Percentiles rank a stretch among this genome's conserved stretches.
These are phyloP conservation scores for Melanotaenia boesemani DNA, from an alignment of 2,797 vertebrate genomes.

Conservation along the genomic window DNA sequence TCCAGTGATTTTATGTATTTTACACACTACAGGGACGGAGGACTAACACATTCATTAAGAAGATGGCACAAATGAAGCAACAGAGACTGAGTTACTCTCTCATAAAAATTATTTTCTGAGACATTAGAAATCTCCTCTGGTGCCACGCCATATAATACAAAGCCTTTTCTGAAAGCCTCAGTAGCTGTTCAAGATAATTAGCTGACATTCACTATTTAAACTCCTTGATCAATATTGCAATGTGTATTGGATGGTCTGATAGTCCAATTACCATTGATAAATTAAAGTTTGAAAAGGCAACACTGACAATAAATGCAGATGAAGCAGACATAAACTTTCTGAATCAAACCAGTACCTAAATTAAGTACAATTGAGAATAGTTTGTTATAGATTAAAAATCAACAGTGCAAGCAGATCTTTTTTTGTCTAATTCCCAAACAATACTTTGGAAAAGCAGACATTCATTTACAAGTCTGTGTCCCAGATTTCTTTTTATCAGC, in stretches of 20 bases:
- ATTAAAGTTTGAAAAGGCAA: not conserved
- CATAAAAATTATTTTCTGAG: not conserved
- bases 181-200: not conserved
- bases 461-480: conserved; percentile 39
- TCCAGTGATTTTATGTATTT: not conserved
- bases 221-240: not conserved
- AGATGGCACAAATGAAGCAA: not conserved
- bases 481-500: conserved; percentile 34
- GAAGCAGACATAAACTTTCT: not conserved
- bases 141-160: not conserved
- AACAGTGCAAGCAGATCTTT: not conserved
- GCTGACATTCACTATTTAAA: not conserved
- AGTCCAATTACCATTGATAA: not conserved
- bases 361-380: not conserved
- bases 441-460: conserved; percentile 10
- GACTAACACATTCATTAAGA: not conserved
- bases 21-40: not conserved
- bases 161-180: not conserved
- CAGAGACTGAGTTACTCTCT: not conserved
- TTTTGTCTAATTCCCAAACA: not conserved
- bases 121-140: not conserved
- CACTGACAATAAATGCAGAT: not conserved
- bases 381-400: not conserved
- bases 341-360: not conserved
- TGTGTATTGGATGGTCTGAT: not conserved